Evolutionary conservation across 2,888 invertebrate genomes (phyloP).

Genomic region (Serrognathus titanus): DNA sequence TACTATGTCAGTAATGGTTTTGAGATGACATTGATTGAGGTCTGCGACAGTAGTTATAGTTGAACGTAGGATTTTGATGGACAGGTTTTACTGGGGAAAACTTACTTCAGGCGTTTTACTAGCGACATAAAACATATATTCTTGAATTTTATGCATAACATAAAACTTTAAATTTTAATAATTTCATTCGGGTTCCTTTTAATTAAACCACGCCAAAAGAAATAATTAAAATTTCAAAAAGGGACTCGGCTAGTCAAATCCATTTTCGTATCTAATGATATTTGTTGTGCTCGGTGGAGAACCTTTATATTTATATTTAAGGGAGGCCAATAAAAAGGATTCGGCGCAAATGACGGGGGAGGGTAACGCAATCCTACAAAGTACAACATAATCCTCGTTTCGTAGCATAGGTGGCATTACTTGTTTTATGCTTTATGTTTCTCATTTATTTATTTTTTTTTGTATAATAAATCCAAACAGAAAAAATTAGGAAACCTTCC

Average conservation of each 20-base stretch:
- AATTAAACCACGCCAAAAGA: neutral
- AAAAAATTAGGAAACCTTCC: neutral
- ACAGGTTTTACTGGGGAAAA: neutral
- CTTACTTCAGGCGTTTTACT: no score
- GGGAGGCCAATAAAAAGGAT: constrained; percentile 16
- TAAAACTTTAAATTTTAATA: no score
- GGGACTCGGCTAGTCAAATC: no score
- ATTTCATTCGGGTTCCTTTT: no score
- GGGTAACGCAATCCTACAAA: constrained; percentile 7
- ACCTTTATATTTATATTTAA: constrained; percentile 15
- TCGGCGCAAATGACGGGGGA: constrained; percentile 11
- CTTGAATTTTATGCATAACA: no score
- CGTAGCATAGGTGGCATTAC: constrained; percentile 13
- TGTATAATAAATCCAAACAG: neutral
- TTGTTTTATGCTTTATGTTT: constrained; percentile 8
- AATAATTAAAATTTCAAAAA: neutral
- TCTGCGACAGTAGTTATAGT: constrained; percentile 9
- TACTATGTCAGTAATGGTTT: constrained; percentile 8
- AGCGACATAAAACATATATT: no score
- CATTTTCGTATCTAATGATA: neutral
- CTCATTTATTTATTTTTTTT: constrained; percentile 9
- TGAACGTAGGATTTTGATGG: constrained; percentile 13
- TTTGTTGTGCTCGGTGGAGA: constrained; percentile 11
- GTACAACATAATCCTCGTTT: constrained; percentile 7
- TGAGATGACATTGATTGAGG: constrained; percentile 16